These are phyloP conservation scores for Gallinago jamesoni DNA, from an alignment of 2,113 vertebrate species.

Conservation along the genomic window DNA sequence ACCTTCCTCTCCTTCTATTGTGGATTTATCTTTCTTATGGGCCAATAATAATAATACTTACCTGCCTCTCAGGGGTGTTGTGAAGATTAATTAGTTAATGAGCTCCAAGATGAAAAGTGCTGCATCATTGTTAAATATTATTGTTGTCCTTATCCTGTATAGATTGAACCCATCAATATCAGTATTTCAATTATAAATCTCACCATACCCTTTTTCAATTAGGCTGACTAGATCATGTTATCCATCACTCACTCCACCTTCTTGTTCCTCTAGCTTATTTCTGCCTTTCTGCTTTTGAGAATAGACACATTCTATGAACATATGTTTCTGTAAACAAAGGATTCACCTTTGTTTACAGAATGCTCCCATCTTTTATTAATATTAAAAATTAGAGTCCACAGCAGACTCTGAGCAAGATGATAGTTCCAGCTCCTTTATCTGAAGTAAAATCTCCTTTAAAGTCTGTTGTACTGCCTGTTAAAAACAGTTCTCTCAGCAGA, in stretches of 20 bases:
- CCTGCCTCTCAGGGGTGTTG: constrained; percentile 58
- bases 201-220: constrained; percentile 48
- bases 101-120: constrained; percentile 57
- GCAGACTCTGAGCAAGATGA: neutral
- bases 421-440: neutral
- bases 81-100: constrained; percentile 69
- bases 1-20: constrained; percentile 11
- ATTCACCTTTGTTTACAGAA: neutral
- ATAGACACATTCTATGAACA: neutral
- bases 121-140: constrained; percentile 65
- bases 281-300: constrained; percentile 37
- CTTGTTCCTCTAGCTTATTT: constrained; percentile 34
- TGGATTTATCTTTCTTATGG: constrained; percentile 52
- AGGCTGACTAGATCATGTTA: constrained; percentile 46
- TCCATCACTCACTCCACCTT: constrained; percentile 36
- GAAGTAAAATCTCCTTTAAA: neutral
- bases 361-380: neutral
- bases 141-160: constrained; percentile 45
- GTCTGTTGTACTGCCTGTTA: neutral
- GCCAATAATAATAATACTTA: constrained; percentile 63
- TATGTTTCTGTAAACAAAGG: neutral
- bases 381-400: neutral
- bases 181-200: constrained; percentile 48
- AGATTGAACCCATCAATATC: constrained; percentile 46
- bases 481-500: neutral